Evolutionary conservation across 2,888 invertebrate genomes (phyloP).

Genomic region (Lithosia quadra): DNA sequence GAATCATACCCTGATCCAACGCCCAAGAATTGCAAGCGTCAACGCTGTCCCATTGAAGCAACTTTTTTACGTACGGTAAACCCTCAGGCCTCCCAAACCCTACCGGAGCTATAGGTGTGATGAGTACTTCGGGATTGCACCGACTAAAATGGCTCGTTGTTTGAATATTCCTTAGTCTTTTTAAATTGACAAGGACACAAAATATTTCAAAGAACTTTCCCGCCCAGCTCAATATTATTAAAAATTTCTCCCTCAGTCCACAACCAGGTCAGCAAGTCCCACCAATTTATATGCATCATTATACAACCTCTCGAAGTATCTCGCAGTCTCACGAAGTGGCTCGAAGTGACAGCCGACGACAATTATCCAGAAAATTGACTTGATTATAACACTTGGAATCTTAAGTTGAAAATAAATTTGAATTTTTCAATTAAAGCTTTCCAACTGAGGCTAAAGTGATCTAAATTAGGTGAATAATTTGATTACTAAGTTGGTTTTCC

Average conservation of each 20-base stretch:
- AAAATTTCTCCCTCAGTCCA: neutral
- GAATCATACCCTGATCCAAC: too few species aligned
- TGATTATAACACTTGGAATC: slow-evolving; percentile 44
- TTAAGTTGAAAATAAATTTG: slow-evolving; percentile 42
- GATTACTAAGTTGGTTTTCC: slow-evolving; percentile 24
- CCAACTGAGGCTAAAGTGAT: slow-evolving; percentile 24
- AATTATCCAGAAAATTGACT: slow-evolving; percentile 50
- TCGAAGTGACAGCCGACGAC: slow-evolving; percentile 34
- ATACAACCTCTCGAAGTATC: slow-evolving; percentile 24
- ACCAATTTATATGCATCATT: slow-evolving; percentile 34
- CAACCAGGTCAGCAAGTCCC: slow-evolving; percentile 14
- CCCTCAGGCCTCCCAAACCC: too few species aligned
- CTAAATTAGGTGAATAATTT: slow-evolving; percentile 28
- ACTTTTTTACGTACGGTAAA: too few species aligned
- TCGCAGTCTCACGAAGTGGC: slow-evolving; percentile 27
- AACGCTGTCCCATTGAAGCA: too few species aligned
- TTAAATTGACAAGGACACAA: neutral
- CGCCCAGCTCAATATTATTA: neutral
- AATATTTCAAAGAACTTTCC: neutral
- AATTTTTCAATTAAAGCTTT: slow-evolving; percentile 46
- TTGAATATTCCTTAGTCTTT: too few species aligned
- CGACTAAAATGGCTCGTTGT: too few species aligned
- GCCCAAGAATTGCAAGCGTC: too few species aligned
- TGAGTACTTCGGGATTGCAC: too few species aligned
- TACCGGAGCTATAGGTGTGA: too few species aligned